Percentiles rank a stretch among this genome's conserved stretches.
These are phyloP conservation scores for Druon quercuslanigerum DNA, from an alignment of 1,140 invertebrate genomes.

Conservation along the genomic window DNA sequence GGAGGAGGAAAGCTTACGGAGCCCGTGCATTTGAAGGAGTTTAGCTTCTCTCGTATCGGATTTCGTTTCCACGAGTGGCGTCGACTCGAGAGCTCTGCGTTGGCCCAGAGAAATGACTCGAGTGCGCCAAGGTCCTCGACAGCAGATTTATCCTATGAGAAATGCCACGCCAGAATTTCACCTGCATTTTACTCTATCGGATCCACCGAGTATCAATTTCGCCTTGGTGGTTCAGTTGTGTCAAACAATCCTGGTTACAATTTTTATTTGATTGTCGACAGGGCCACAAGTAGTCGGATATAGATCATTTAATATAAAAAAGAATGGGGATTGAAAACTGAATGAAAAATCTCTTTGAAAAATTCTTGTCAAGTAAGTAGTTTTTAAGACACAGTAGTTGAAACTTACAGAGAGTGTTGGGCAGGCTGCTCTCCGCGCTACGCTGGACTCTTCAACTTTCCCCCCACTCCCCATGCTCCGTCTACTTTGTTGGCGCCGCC, in stretches of 20 bases:
- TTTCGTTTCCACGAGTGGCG: constrained; percentile 66
- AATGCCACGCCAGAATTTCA: background rate
- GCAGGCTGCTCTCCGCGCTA: background rate
- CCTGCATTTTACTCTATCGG: background rate
- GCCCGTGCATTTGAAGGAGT: constrained; percentile 67
- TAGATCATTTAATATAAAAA: background rate
- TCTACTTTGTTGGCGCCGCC: too few species aligned
- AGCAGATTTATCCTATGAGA: constrained; percentile 18
- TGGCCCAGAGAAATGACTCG: constrained; percentile 67
- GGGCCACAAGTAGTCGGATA: background rate
- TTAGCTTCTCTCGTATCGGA: constrained; percentile 69
- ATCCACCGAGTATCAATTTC: background rate
- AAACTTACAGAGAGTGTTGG: background rate
- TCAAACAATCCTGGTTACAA: background rate
- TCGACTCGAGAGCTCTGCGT: constrained; percentile 65
- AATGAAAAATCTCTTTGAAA: background rate
- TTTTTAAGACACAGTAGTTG: background rate
- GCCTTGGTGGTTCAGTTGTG: background rate
- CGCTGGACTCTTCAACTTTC: background rate
- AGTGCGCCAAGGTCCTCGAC: constrained; percentile 55
- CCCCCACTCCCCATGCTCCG: background rate
- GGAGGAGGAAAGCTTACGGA: constrained; percentile 35
- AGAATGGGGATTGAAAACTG: background rate
- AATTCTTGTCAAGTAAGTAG: background rate
- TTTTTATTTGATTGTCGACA: background rate